Evolutionary conservation across 2,113 vertebrate genomes (phyloP).

Genomic region (Anseranas semipalmata): DNA sequence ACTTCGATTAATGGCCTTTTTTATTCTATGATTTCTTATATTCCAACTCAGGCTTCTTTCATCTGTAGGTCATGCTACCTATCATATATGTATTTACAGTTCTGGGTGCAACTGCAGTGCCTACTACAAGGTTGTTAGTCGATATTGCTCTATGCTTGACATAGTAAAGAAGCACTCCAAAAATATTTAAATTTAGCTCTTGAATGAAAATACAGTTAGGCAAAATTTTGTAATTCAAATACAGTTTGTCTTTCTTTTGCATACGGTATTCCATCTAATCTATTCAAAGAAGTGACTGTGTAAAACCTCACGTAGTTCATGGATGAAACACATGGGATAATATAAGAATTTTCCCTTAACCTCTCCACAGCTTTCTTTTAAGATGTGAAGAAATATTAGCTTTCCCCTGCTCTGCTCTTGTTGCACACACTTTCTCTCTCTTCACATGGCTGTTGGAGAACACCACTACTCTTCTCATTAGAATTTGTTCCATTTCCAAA

Average conservation of each 20-base stretch:
- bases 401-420: not conserved
- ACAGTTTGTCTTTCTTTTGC: not conserved
- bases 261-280: not conserved
- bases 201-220: not conserved
- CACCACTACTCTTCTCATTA: not conserved
- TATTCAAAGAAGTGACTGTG: not conserved
- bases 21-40: not conserved
- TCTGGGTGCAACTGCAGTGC: not conserved
- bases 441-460: not conserved
- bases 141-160: not conserved
- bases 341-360: not conserved
- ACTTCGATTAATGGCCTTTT: not conserved
- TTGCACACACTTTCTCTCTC: not conserved
- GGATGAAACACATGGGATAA: not conserved
- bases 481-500: slow-evolving; percentile 52
- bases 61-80: not conserved
- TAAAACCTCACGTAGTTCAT: not conserved
- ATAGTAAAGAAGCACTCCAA: not conserved
- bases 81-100: not conserved
- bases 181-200: not conserved
- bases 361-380: not conserved
- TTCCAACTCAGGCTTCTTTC: not conserved
- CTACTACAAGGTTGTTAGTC: not conserved
- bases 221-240: not conserved
- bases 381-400: slow-evolving; percentile 28